These are phyloP conservation scores for Suncus etruscus DNA, from an alignment of 2,113 vertebrate species.

Conservation along the genomic window DNA sequence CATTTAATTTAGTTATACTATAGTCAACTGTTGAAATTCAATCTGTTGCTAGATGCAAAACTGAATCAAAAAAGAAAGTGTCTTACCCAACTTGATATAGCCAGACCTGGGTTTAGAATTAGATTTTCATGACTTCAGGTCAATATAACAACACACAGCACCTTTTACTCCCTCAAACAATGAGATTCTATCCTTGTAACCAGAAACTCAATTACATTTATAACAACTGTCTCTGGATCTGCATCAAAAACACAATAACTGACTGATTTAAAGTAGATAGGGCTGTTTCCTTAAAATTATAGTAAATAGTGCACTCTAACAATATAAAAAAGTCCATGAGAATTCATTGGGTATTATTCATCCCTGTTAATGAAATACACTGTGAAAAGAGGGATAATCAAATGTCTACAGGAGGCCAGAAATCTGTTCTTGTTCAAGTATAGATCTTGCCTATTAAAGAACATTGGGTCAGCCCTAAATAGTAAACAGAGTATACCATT, in stretches of 20 bases:
- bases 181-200: background rate
- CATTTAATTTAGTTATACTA: background rate
- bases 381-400: conserved; percentile 54
- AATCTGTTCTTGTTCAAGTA: conserved; percentile 60
- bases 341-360: conserved; percentile 64
- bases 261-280: conserved; percentile 33
- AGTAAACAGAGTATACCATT: conserved; percentile 79
- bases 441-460: conserved; percentile 69
- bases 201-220: background rate
- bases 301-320: conserved; percentile 42
- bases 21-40: background rate
- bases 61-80: background rate
- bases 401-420: background rate
- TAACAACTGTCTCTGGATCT: background rate
- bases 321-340: conserved; percentile 45
- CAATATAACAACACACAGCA: background rate
- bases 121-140: background rate
- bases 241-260: background rate
- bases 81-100: background rate
- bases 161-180: background rate
- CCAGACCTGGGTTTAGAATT: background rate
- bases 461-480: conserved; percentile 73
- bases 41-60: background rate
- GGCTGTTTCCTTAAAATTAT: conserved; percentile 24
- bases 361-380: conserved; percentile 60